Evolutionary conservation across 2,797 vertebrate genomes (phyloP), one percentile per base, ranked within the genome.

Genomic region (Calcarius lapponicus): DNA sequence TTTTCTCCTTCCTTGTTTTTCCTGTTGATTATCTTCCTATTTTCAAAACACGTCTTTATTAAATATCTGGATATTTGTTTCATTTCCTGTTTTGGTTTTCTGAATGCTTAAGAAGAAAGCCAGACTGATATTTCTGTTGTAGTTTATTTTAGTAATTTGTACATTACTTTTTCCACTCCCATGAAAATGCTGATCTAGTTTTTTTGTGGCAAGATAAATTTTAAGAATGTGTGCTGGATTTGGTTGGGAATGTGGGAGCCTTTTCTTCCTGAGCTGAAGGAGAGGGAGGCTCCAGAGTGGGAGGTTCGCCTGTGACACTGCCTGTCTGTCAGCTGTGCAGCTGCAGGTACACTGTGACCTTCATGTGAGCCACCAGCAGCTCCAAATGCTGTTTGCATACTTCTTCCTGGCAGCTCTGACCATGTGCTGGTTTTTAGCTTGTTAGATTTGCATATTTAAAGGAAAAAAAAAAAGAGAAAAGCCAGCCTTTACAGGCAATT

Each of bases 331-430:
- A 64, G 80, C 90, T 90, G 50, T 82, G 82, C 83, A 86, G 80
- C 34, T 90, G 67, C 48, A 76, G 79, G 79, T 82, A 79, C 67
- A 7, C 80, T 24, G 73, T 95, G 94, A 95, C 92, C 94, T 90
- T 93, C 76, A 90, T 45, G 74, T 56, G 64, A 78, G 78, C 9
- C 80, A 70, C 48, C 73, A 56, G 32, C 4, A 0, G 54, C 78
- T 72, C 56, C 1, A 0, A 79, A 65, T 2, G 9, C 80, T 88
- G n/a, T 64, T 94, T 88, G 72, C 56, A n/a, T 22, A 9, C n/a
- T 86, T 81, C n/a, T 86, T 81, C 32, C 72, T 1, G 3, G 66
- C 66, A 73, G 62, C 60, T 88, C 48, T 89, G 86, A 45, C 48
- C 14, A 4, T 62, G 58, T 84, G 36, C 60, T 82, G 45, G 2